Evolutionary conservation across 2,113 vertebrate genomes (phyloP).

Genomic region (Vidua chalybeata): DNA sequence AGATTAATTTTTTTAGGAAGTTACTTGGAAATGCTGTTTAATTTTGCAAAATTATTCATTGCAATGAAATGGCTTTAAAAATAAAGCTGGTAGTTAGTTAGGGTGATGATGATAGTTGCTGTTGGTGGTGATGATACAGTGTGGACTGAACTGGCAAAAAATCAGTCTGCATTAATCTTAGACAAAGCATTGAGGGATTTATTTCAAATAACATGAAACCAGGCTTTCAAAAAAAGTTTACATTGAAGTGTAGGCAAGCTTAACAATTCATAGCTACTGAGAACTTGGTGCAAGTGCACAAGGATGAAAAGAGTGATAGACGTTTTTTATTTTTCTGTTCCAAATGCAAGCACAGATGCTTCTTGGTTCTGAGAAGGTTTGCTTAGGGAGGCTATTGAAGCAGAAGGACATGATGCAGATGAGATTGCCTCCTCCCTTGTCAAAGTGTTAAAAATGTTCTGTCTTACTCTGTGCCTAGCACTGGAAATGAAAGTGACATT

Average conservation of each 20-base stretch:
- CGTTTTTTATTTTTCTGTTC: slow-evolving; percentile 75
- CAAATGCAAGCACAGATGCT: slow-evolving; percentile 76
- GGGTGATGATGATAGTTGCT: background rate
- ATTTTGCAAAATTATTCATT: slow-evolving; percentile 30
- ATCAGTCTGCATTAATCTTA: slow-evolving; percentile 1
- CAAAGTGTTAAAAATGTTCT: slow-evolving; percentile 73
- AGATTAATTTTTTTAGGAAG: background rate
- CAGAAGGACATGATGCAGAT: slow-evolving; percentile 79
- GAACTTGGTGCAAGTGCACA: slow-evolving; percentile 39
- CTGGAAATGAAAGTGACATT: slow-evolving; percentile 82
- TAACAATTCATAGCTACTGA: slow-evolving; percentile 54
- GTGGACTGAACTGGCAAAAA: slow-evolving; percentile 14
- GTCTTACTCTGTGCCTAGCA: slow-evolving; percentile 72
- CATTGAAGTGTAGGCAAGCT: background rate
- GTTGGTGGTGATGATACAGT: background rate
- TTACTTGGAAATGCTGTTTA: slow-evolving; percentile 17
- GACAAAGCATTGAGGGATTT: slow-evolving; percentile 13
- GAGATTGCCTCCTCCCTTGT: slow-evolving; percentile 72
- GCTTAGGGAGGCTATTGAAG: slow-evolving; percentile 78
- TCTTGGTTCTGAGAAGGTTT: slow-evolving; percentile 74
- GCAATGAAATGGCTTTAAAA: slow-evolving; percentile 8
- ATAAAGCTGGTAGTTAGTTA: background rate
- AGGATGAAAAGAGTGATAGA: slow-evolving; percentile 34
- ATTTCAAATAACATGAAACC: slow-evolving; percentile 44
- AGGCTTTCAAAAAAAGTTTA: slow-evolving; percentile 55